Base-by-base conservation (phyloP, 2,113 vertebrate species). In the Regulus satrapa region DNA sequence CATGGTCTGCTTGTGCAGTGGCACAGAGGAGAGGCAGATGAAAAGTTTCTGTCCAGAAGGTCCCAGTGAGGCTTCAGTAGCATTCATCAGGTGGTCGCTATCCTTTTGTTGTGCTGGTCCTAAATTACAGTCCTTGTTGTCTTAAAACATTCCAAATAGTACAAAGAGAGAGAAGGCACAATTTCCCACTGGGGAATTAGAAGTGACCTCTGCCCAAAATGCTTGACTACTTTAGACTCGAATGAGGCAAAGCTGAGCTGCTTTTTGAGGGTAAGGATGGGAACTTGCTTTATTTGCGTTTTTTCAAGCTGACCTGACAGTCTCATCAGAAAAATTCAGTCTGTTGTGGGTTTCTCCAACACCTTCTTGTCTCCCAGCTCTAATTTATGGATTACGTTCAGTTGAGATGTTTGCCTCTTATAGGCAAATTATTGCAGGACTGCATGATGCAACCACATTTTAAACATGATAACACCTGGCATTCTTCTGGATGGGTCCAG, bases 101-200 rank as follows among this genome's bases (percentile, higher is more conserved):
- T 63, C 49, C n/a, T 96, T n/a, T 77, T 55, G 36, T 61, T 94
- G 72, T 24, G 69, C 83, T 93, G 69, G 55, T 81, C 85, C 92
- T 92, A 94, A 95, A 89, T 84, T 85, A 88, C 48, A 82, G 78
- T 51, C 26, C 10, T 64, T 58, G 31, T 48, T 85, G 64, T 51
- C 75, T 92, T 93, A 69, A 74, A 54, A 92, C 18, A 32, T 95
- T 84, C 76, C 73, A 19, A 36, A 58, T 0, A 5, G 7, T 32
- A 51, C 54, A 64, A 12, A 29, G 64, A 89, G 59, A n/a, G 5
- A 21, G 49, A 46, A 69, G 32, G 24, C 16, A 10, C 23, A 2
- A 2, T 66, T 94, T 96, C 54, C 34, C 17, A 23, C 52, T 40
- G 3, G 23, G 41, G 68, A 34, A 56, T 64, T 48, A 78, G 41